Conservation (phyloP, 1,140 invertebrate genomes). For the Hypothenemus hampei region DNA sequence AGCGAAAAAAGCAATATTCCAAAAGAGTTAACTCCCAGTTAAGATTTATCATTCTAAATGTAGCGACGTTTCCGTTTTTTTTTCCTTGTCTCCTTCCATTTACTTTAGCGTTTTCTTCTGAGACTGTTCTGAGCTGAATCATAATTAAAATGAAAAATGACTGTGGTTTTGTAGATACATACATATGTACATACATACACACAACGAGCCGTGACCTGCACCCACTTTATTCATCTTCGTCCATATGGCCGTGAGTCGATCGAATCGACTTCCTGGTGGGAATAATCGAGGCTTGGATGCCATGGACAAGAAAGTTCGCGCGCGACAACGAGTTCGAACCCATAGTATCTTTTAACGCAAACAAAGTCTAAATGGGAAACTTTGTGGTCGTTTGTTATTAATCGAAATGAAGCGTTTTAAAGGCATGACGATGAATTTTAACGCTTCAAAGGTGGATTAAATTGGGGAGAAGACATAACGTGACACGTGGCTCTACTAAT, state of each 20-base stretch:
- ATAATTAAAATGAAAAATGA: neutral
- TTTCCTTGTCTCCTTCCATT: neutral
- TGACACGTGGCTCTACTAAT: no score
- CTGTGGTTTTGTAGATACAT: neutral
- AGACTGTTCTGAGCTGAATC: neutral
- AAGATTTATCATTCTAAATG: constrained; percentile 15
- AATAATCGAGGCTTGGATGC: constrained; percentile 5
- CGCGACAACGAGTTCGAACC: neutral
- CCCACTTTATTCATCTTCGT: constrained; percentile 16
- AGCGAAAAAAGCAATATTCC: constrained; percentile 17
- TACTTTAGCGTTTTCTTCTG: neutral
- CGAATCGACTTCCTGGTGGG: constrained; percentile 18
- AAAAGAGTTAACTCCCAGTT: constrained; percentile 2
- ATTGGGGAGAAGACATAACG: constrained; percentile 20
- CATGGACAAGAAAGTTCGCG: constrained; percentile 10
- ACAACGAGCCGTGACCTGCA: constrained; percentile 9
- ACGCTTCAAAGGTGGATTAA: constrained; percentile 24
- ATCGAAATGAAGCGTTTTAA: constrained; percentile 18
- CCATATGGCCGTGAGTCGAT: constrained; percentile 21
- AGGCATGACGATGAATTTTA: constrained; percentile 26
- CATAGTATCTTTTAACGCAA: neutral
- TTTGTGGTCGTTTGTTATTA: neutral
- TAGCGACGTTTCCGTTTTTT: neutral
- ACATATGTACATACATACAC: neutral
- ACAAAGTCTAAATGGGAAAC: neutral